phyloP scores from a whole-genome alignment of 2,113 vertebrate species.

The Chaetorhynchus papuensis region DNA sequence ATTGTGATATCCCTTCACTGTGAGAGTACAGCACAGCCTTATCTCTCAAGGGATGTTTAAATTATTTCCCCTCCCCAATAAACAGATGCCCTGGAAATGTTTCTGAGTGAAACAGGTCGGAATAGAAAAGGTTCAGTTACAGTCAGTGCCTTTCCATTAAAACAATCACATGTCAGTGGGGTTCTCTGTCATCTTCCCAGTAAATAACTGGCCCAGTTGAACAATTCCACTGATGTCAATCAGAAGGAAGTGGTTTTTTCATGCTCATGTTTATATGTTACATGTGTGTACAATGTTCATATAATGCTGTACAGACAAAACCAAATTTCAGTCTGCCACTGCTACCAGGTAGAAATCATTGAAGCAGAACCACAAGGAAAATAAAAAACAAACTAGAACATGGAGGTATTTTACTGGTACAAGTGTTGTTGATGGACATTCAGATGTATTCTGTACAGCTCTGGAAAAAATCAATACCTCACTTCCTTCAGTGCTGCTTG shows the following conservation, averaged over 20 bases:
- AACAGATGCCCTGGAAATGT: background rate
- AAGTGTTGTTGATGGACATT: background rate
- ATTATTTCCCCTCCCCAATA: background rate
- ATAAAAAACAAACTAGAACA: background rate
- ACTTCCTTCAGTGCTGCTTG: background rate
- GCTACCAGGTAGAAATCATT: background rate
- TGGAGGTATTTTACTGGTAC: background rate
- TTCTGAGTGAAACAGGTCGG: background rate
- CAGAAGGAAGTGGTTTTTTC: background rate
- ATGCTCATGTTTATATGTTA: background rate
- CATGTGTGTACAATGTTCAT: rapidly evolving
- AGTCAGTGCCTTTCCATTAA: background rate
- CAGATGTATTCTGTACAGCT: background rate
- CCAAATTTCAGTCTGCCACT: background rate
- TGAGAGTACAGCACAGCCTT: background rate
- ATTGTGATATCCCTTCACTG: background rate
- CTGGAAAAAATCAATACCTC: constrained; percentile 1
- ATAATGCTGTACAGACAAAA: background rate
- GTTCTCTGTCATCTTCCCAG: background rate
- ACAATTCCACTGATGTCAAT: background rate
- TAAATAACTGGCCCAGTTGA: background rate
- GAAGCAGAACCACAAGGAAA: background rate
- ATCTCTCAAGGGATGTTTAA: background rate
- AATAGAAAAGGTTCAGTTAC: background rate
- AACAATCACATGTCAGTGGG: rapidly evolving